These are phyloP conservation scores for Rhinophrynus dorsalis DNA, from an alignment of 2,797 vertebrate species.

Conservation along the genomic window DNA sequence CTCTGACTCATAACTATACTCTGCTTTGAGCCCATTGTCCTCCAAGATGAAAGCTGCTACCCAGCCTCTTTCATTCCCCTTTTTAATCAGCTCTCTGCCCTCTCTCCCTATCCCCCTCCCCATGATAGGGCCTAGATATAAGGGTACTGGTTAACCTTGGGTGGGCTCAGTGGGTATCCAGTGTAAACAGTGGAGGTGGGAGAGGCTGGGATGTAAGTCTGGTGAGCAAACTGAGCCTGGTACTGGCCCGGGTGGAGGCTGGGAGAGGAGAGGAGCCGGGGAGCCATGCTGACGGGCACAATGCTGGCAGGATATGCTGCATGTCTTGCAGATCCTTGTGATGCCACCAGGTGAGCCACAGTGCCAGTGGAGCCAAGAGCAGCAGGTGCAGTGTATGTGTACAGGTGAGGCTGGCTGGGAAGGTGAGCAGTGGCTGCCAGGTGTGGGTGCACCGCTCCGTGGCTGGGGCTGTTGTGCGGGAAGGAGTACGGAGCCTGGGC, in stretches of 20 bases:
- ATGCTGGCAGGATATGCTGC: slow-evolving; percentile 88
- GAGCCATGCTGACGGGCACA: slow-evolving; percentile 94
- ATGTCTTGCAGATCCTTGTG: slow-evolving; percentile 89
- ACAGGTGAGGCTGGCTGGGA: slow-evolving; percentile 92
- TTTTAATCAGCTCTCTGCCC: neutral
- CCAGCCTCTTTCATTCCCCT: slow-evolving; percentile 6
- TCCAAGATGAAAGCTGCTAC: slow-evolving; percentile 6
- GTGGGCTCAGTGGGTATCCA: slow-evolving; percentile 98
- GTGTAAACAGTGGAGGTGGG: slow-evolving; percentile 98
- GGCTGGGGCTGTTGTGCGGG: slow-evolving; percentile 90
- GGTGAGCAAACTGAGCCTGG: slow-evolving; percentile 96
- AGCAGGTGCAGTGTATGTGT: slow-evolving; percentile 88
- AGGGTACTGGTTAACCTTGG: slow-evolving; percentile 99
- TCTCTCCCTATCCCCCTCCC: neutral
- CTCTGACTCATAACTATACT: neutral
- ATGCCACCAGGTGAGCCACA: slow-evolving; percentile 93
- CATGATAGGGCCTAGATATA: slow-evolving; percentile 84
- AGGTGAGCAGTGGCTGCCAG: slow-evolving; percentile 84
- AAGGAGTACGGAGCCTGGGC: slow-evolving; percentile 94
- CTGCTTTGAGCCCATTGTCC: neutral
- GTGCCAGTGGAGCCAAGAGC: slow-evolving; percentile 91
- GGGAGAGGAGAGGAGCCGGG: slow-evolving; percentile 90
- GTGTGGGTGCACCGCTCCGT: slow-evolving; percentile 87
- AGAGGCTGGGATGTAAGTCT: slow-evolving; percentile 98
- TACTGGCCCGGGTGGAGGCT: slow-evolving; percentile 94